Percentiles rank a stretch among this genome's conserved stretches.
Conservation (phyloP, 2,888 invertebrate genomes). For the Doris montereyensis region DNA sequence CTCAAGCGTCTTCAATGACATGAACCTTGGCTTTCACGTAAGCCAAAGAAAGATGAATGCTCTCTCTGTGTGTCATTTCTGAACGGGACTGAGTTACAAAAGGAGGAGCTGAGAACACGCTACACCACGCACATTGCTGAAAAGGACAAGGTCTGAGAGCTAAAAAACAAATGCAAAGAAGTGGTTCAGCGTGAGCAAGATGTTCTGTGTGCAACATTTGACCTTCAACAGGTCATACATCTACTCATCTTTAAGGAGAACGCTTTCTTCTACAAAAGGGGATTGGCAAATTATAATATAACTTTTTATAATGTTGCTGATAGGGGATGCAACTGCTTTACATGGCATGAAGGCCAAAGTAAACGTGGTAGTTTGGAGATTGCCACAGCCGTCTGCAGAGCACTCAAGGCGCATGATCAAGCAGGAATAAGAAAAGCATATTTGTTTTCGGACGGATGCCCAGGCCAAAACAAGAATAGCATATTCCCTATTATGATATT, state of each 20-base stretch:
- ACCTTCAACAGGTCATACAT: constrained; percentile 11
- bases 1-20: background rate
- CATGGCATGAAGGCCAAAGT: constrained; percentile 11
- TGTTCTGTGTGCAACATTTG: constrained; percentile 10
- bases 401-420: background rate
- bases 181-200: background rate
- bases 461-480: background rate
- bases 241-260: constrained; percentile 6
- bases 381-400: background rate
- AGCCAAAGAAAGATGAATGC: constrained; percentile 1
- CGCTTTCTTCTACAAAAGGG: background rate
- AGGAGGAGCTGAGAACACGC: background rate
- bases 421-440: background rate
- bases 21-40: constrained; percentile 6
- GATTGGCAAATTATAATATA: background rate
- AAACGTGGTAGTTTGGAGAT: constrained; percentile 3
- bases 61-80: constrained; percentile 6
- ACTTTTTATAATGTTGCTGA: constrained; percentile 11
- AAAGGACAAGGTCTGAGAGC: background rate
- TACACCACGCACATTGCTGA: background rate
- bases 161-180: background rate
- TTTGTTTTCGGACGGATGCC: background rate
- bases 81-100: constrained; percentile 4
- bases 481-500: constrained; percentile 3
- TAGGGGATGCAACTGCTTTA: constrained; percentile 2